Percentiles rank a stretch among this genome's conserved stretches.
Conservation (phyloP, 2,797 vertebrate species). For the Dipus sagitta region DNA sequence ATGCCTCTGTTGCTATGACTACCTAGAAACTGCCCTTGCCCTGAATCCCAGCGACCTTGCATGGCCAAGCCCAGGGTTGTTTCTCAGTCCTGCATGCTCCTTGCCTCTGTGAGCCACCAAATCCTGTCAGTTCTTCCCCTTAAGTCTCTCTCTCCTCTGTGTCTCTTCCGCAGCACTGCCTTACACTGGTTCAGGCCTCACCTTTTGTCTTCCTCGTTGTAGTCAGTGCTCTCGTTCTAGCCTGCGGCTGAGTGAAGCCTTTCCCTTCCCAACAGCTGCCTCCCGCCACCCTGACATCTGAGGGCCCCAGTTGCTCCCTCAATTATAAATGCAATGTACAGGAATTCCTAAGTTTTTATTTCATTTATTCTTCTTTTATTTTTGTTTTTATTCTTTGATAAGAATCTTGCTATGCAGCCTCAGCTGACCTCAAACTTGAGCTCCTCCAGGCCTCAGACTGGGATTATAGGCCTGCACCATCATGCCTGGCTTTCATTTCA, state of each 20-base stretch:
- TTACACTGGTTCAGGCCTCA: background rate
- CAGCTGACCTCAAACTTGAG: background rate
- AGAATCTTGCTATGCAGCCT: background rate
- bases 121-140: background rate
- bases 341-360: background rate
- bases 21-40: background rate
- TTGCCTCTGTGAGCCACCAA: too few relatives aligned
- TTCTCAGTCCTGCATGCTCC: background rate
- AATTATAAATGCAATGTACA: background rate
- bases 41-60: too few relatives aligned
- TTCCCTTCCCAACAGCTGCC: too few relatives aligned
- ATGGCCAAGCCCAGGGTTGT: background rate
- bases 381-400: too few relatives aligned
- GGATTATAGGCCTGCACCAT: background rate
- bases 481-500: background rate
- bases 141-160: background rate
- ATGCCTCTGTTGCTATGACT: background rate
- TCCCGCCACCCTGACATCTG: background rate
- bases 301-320: background rate
- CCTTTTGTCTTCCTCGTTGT: background rate
- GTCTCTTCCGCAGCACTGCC: background rate
- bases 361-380: too few relatives aligned
- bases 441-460: too few relatives aligned
- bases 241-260: background rate
- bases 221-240: background rate